These are phyloP conservation scores for Gymnobelideus leadbeateri DNA, from an alignment of 2,113 vertebrate genomes.

Conservation along the genomic window DNA sequence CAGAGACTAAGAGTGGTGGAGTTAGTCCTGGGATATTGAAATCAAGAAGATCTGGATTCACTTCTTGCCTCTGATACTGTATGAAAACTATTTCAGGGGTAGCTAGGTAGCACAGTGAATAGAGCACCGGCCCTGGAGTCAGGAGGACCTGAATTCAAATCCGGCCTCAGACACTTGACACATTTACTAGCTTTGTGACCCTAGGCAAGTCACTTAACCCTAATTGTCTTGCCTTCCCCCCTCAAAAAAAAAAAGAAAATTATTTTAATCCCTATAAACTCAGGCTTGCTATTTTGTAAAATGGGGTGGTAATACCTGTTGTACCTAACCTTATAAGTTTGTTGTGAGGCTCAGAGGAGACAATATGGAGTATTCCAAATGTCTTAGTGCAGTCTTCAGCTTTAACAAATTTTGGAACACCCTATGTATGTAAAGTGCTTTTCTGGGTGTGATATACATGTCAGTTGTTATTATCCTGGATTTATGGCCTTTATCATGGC, in stretches of 20 bases:
- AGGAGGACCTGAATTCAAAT: background rate
- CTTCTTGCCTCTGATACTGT: background rate
- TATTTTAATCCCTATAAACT: background rate
- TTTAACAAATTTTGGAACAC: background rate
- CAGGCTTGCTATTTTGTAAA: background rate
- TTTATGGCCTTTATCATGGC: background rate
- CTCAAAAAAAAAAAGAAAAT: background rate
- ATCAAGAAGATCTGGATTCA: background rate
- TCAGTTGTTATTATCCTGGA: background rate
- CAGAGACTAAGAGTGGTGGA: background rate
- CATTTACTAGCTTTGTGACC: background rate
- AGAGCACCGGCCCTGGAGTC: too few relatives aligned
- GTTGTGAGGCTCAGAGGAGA: background rate
- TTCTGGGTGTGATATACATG: background rate
- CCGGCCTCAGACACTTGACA: background rate
- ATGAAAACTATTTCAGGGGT: background rate
- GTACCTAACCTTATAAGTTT: background rate
- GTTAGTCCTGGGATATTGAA: background rate
- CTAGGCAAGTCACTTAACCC: too few relatives aligned
- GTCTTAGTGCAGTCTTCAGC: background rate
- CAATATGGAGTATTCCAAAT: background rate
- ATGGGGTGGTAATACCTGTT: background rate
- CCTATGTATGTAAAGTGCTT: background rate
- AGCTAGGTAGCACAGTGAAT: too few relatives aligned
- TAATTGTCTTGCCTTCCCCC: too few relatives aligned